Percentiles rank a stretch among this genome's conserved stretches.
Conservation (phyloP, 1,140 invertebrate genomes). For the Adelges cooleyi region DNA sequence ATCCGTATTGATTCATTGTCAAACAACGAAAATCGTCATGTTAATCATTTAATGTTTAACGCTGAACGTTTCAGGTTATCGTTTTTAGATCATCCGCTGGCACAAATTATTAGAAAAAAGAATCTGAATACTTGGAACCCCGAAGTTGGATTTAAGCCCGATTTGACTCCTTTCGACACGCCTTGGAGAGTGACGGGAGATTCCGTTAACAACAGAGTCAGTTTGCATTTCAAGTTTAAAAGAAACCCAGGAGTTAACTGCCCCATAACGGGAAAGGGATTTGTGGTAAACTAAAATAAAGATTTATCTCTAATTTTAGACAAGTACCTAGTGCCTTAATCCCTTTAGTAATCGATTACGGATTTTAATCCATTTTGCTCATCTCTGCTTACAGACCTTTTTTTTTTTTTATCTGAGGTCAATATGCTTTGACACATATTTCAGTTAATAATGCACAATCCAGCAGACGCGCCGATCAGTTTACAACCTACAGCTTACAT, state of each 20-base stretch:
- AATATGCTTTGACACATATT: no score
- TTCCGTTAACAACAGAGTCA: conserved; percentile 3
- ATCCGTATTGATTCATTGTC: neutral
- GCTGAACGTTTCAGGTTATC: neutral
- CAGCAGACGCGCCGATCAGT: conserved; percentile 21
- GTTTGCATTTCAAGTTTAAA: conserved; percentile 23
- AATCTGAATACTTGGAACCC: conserved; percentile 17
- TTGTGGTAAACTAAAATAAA: neutral
- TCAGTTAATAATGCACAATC: conserved; percentile 31
- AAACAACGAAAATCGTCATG: neutral
- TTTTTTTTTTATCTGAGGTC: neutral
- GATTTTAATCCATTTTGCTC: neutral
- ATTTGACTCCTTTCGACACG: neutral
- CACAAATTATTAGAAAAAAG: neutral
- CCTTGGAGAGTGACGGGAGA: conserved; percentile 25
- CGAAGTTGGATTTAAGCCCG: conserved; percentile 26
- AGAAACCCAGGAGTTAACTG: conserved; percentile 14
- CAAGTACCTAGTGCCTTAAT: neutral
- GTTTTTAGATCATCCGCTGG: neutral
- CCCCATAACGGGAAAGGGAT: neutral
- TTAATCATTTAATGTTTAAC: neutral
- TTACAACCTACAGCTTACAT: conserved; percentile 12
- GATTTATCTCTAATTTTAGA: neutral
- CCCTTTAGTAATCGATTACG: neutral
- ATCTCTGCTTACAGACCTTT: neutral